phyloP scores from a whole-genome alignment of 2,888 invertebrate species.

The Lasioglossum morio region DNA sequence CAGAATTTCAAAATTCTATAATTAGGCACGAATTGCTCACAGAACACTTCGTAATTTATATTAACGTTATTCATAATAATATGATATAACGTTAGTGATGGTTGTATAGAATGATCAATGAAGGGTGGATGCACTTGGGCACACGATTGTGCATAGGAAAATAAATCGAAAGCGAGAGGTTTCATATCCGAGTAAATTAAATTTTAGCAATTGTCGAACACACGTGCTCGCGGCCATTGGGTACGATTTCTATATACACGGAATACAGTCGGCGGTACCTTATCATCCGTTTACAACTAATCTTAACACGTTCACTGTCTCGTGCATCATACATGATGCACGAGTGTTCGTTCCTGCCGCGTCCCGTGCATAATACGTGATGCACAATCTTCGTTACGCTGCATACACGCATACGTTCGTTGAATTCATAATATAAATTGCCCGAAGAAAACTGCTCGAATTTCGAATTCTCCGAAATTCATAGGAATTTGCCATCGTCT shows the following conservation, averaged over 20 bases:
- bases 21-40: background rate
- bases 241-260: background rate
- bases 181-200: background rate
- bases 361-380: slow-evolving; percentile 4
- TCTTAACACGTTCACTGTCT: slow-evolving; percentile 7
- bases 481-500: background rate
- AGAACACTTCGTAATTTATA: background rate
- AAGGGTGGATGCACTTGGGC: background rate
- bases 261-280: slow-evolving; percentile 5
- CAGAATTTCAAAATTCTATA: background rate
- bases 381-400: background rate
- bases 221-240: background rate
- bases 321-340: slow-evolving; percentile 9
- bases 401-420: background rate
- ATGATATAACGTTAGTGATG: background rate
- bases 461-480: background rate
- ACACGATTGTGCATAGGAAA: background rate
- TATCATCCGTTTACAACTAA: slow-evolving; percentile 13
- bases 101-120: background rate
- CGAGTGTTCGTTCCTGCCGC: background rate
- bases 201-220: background rate
- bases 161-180: background rate
- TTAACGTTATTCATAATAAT: background rate
- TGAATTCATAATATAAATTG: background rate
- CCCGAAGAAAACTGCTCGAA: background rate